A percentile compares a stretch with the other conserved stretches of the same genome.
These are phyloP conservation scores for Ommatoiulus sabulosus DNA, from an alignment of 2,888 invertebrate species.

Conservation along the genomic window DNA sequence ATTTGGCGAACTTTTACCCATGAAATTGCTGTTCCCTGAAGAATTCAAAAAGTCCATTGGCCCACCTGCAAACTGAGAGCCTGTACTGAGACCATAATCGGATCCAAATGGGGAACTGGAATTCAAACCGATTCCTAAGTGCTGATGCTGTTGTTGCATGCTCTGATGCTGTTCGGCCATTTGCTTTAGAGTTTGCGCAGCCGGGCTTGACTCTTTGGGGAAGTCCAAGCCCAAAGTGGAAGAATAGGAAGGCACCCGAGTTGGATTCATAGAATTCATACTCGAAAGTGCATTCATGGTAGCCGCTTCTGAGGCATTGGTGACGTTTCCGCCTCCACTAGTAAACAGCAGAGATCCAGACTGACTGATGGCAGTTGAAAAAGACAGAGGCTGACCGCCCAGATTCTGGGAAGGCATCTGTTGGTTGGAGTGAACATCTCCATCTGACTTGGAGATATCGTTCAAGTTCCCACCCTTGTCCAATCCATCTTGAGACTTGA, in stretches of 20 bases:
- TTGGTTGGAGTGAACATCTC: background rate
- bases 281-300: constrained; percentile 55
- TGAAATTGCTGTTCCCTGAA: constrained; percentile 50
- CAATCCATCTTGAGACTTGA: constrained; percentile 51
- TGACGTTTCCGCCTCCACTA: constrained; percentile 8
- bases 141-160: constrained; percentile 66
- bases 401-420: constrained; percentile 47
- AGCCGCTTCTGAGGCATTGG: constrained; percentile 37
- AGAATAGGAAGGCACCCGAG: constrained; percentile 52
- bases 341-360: constrained; percentile 22
- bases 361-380: constrained; percentile 10
- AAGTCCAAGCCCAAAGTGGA: constrained; percentile 61
- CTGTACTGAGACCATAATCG: constrained; percentile 58
- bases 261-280: constrained; percentile 52
- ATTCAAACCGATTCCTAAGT: constrained; percentile 58
- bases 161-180: constrained; percentile 98
- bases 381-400: background rate
- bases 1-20: constrained; percentile 30
- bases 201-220: constrained; percentile 75
- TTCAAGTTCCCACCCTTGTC: constrained; percentile 59
- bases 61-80: background rate
- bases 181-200: constrained; percentile 94
- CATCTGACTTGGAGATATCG: background rate
- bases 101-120: constrained; percentile 61
- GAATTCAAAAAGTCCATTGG: constrained; percentile 57